A percentile compares a stretch with the other conserved stretches of the same genome.
Conservation (phyloP, 2,113 vertebrate genomes). For the Strix uralensis region DNA sequence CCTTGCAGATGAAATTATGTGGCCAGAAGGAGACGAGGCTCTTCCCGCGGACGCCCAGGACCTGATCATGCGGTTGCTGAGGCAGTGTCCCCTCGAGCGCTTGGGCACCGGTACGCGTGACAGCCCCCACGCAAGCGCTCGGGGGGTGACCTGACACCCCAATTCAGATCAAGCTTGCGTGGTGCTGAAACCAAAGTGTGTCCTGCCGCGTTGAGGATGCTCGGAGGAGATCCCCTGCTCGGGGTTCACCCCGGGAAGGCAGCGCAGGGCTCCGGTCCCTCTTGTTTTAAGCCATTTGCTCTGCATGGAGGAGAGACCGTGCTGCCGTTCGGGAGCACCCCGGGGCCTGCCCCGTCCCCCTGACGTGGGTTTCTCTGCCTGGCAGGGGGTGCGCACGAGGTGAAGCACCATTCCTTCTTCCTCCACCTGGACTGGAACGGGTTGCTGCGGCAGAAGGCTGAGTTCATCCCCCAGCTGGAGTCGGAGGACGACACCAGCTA, state of each 20-base stretch:
- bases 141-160: neutral
- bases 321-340: neutral
- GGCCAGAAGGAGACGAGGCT: constrained; percentile 91
- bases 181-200: neutral
- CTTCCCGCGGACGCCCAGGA: constrained; percentile 89
- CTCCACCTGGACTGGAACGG: constrained; percentile 91
- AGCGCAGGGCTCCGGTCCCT: neutral
- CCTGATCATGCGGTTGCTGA: constrained; percentile 87
- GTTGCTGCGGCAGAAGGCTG: constrained; percentile 92
- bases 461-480: constrained; percentile 96
- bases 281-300: neutral
- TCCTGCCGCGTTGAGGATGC: accelerated
- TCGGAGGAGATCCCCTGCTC: neutral
- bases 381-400: constrained; percentile 87
- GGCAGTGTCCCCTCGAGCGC: constrained; percentile 89
- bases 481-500: constrained; percentile 97
- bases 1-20: constrained; percentile 89
- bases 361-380: neutral
- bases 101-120: constrained; percentile 82
- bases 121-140: accelerated
- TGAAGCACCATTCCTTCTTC: constrained; percentile 94
- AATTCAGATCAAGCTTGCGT: accelerated
- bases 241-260: neutral
- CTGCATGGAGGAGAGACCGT: neutral
- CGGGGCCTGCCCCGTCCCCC: accelerated